Percentiles rank a stretch among this genome's conserved stretches.
These are phyloP conservation scores for Phoenicopterus ruber DNA, from an alignment of 2,113 vertebrate species.

Conservation along the genomic window DNA sequence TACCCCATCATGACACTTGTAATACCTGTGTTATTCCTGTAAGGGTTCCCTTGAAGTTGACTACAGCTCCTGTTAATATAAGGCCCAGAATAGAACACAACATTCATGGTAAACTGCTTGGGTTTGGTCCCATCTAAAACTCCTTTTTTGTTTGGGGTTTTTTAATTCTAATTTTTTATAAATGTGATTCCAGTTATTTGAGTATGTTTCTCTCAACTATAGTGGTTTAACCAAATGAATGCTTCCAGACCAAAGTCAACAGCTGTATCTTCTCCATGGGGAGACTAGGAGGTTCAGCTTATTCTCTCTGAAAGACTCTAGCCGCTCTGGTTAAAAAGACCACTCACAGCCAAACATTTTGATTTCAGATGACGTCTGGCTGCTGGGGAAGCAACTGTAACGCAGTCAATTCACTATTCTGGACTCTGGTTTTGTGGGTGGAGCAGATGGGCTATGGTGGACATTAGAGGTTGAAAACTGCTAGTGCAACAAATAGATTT, in stretches of 20 bases:
- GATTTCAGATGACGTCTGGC: neutral
- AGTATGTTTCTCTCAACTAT: neutral
- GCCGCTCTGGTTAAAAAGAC: neutral
- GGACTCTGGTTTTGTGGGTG: neutral
- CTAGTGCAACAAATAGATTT: neutral
- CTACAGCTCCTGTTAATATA: neutral
- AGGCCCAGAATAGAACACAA: neutral
- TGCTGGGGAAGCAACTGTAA: neutral
- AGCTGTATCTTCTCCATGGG: neutral
- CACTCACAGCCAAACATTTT: neutral
- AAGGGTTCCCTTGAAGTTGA: neutral
- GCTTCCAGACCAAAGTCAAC: neutral
- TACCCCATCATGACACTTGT: accelerated
- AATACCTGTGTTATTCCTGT: neutral
- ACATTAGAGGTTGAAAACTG: neutral
- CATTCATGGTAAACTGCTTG: neutral
- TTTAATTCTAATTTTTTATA: neutral
- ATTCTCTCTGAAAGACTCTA: neutral
- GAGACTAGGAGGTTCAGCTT: neutral
- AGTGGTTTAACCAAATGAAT: neutral
- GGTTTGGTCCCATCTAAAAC: neutral
- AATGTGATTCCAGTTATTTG: neutral
- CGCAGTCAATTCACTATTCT: neutral
- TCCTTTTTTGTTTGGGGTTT: neutral
- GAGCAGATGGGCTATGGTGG: neutral